These are phyloP conservation scores for Anas bahamensis DNA, from an alignment of 2,797 vertebrate species.

Conservation along the genomic window DNA sequence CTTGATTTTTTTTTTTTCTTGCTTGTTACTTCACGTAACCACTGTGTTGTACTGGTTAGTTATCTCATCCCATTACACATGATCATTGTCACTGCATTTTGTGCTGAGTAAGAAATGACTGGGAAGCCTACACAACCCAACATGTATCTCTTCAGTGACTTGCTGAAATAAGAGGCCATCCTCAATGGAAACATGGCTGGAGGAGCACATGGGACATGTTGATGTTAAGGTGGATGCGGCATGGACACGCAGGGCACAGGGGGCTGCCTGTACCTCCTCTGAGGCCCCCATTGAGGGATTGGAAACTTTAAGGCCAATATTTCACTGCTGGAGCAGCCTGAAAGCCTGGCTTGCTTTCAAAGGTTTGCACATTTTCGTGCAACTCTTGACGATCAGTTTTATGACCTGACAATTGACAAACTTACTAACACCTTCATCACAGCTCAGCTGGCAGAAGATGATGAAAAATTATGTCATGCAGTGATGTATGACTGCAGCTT, in stretches of 20 bases:
- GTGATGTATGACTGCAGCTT: constrained; percentile 24
- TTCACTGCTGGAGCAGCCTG: not conserved
- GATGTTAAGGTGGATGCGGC: not conserved
- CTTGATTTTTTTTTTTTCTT: not conserved
- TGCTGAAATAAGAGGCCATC: not conserved
- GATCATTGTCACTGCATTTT: not conserved
- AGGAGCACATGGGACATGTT: fast-evolving
- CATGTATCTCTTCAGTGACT: not conserved
- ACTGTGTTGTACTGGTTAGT: not conserved
- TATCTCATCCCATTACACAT: not conserved
- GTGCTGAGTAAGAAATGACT: not conserved
- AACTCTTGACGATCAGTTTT: constrained; percentile 7
- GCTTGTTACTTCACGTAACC: not conserved
- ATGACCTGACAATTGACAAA: constrained; percentile 42
- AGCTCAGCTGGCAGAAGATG: constrained; percentile 4
- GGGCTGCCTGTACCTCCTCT: not conserved
- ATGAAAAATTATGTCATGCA: constrained; percentile 47
- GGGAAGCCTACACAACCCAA: not conserved
- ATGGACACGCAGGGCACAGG: too few species aligned
- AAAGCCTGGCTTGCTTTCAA: constrained; percentile 8
- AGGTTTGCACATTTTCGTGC: not conserved
- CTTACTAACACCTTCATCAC: constrained; percentile 40
- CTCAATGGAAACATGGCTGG: not conserved
- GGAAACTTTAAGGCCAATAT: not conserved
- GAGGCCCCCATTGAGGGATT: not conserved